Evolutionary conservation across 2,797 vertebrate species (phyloP).

Genomic region (Sebastes kiyomatsui): DNA sequence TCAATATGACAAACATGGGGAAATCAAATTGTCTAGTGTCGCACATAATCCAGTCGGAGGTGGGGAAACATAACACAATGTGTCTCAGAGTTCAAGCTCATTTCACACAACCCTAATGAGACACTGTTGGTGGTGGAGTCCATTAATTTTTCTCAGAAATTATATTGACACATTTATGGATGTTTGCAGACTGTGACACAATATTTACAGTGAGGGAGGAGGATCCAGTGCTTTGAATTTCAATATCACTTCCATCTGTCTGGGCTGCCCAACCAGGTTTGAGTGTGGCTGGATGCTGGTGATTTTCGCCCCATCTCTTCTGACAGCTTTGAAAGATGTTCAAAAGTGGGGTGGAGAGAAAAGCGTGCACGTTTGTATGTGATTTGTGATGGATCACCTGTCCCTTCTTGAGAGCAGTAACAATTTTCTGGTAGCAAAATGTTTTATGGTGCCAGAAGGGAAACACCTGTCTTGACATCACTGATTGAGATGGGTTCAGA

Average conservation of each 20-base stretch:
- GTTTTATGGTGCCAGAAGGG: background rate
- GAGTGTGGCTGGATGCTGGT: background rate
- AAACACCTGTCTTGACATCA: background rate
- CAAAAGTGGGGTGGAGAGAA: constrained; percentile 2
- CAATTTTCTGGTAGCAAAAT: background rate
- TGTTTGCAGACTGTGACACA: constrained; percentile 6
- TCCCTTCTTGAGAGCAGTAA: background rate
- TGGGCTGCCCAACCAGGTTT: background rate
- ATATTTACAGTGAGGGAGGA: constrained; percentile 17
- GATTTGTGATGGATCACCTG: constrained; percentile 4
- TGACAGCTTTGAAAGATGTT: constrained; percentile 14
- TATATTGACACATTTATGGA: constrained; percentile 8
- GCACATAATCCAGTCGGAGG: background rate
- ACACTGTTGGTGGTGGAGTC: background rate
- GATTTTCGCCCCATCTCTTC: constrained; percentile 9
- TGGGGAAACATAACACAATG: background rate
- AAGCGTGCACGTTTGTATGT: background rate
- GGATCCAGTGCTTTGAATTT: constrained; percentile 3
- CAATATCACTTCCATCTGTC: constrained; percentile 6
- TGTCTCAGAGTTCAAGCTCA: background rate
- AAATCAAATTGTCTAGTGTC: background rate
- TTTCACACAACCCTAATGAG: constrained; percentile 1
- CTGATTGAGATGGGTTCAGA: background rate
- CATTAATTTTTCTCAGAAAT: constrained; percentile 10
- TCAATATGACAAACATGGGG: background rate